phyloP scores from a whole-genome alignment of 2,113 vertebrate species.

The Ellobius talpinus region DNA sequence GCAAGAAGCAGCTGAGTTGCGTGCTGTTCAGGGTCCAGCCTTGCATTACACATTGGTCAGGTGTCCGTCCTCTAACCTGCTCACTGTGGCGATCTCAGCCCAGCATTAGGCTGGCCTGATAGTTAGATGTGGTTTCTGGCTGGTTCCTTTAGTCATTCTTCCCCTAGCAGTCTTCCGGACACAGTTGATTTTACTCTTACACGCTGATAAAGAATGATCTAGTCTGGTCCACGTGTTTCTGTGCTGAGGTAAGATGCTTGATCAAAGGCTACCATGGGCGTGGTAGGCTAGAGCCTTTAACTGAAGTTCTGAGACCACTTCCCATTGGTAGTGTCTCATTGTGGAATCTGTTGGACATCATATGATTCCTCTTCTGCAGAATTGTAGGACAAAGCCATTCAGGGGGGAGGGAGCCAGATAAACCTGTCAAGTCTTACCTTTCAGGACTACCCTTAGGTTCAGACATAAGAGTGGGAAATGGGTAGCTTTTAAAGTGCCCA shows the following conservation, averaged over 20 bases:
- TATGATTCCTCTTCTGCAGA: neutral
- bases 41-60: neutral
- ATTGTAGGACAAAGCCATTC: neutral
- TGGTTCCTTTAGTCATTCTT: neutral
- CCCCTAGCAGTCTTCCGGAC: too few relatives aligned
- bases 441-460: neutral
- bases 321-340: neutral
- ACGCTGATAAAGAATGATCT: neutral
- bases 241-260: neutral
- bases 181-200: neutral
- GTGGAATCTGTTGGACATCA: neutral
- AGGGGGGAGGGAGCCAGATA: neutral
- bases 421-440: neutral
- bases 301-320: neutral
- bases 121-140: neutral
- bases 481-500: neutral
- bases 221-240: neutral
- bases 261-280: neutral
- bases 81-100: neutral
- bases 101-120: neutral
- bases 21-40: neutral
- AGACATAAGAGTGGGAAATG: neutral
- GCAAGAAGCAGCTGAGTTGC: neutral
- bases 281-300: rapidly evolving
- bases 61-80: neutral